A percentile compares a stretch with the other conserved stretches of the same genome.
phyloP scores from a whole-genome alignment of 1,140 invertebrate species.

The Platyscapa corneri region DNA sequence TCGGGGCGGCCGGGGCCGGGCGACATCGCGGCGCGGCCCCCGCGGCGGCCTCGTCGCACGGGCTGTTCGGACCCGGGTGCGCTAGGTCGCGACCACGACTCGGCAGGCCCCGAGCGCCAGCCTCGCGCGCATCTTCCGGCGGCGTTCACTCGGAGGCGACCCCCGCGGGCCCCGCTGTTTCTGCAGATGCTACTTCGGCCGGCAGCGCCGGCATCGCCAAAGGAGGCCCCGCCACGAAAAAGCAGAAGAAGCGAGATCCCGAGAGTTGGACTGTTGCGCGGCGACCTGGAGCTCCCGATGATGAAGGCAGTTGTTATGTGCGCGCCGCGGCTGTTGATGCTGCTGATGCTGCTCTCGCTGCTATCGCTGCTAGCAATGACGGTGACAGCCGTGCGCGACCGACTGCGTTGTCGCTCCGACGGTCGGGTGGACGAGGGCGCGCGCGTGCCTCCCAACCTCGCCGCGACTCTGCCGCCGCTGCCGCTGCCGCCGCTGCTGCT shows the following conservation, averaged over 20 bases:
- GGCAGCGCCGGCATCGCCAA: slow-evolving; percentile 13
- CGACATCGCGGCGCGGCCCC: slow-evolving; percentile 51
- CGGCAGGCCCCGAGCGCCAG: neutral
- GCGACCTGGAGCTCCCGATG: too few relatives aligned
- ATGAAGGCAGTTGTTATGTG: too few relatives aligned
- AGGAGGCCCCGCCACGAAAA: slow-evolving; percentile 48
- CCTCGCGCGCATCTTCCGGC: neutral
- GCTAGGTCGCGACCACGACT: neutral
- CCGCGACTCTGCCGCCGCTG: neutral
- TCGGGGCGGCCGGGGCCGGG: slow-evolving; percentile 38
- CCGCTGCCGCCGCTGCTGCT: slow-evolving; percentile 53
- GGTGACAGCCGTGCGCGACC: neutral
- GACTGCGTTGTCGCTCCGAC: neutral
- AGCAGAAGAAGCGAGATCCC: too few relatives aligned
- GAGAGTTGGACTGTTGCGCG: too few relatives aligned
- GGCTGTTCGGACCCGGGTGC: neutral
- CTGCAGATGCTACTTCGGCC: slow-evolving; percentile 63
- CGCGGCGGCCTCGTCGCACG: slow-evolving; percentile 19
- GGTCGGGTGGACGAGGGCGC: neutral
- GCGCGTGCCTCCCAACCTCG: too few relatives aligned
- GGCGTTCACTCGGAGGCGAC: slow-evolving; percentile 57
- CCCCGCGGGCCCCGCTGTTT: slow-evolving; percentile 59
- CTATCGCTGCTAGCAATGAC: neutral
- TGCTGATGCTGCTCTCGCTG: neutral
- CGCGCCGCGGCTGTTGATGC: too few relatives aligned